Percentiles rank a stretch among this genome's conserved stretches.
phyloP scores from a whole-genome alignment of 2,888 invertebrate species.

The Ypsolopha scabrella region DNA sequence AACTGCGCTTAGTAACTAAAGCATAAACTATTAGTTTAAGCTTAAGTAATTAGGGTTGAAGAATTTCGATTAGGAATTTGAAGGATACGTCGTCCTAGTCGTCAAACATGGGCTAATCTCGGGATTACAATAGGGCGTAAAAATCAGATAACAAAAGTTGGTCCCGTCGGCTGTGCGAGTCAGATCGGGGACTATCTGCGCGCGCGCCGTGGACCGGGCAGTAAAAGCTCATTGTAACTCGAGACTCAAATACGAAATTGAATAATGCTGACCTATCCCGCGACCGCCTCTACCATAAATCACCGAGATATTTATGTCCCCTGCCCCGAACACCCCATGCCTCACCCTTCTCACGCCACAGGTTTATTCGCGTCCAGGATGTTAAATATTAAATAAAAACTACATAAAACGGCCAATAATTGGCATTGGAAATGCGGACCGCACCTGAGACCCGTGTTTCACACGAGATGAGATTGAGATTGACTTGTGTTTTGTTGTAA shows the following conservation, averaged over 20 bases:
- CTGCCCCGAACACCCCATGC: conserved; percentile 35
- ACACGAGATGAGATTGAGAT: neutral
- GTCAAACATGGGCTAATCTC: conserved; percentile 33
- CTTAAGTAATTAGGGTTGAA: neutral
- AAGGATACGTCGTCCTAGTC: conserved; percentile 7
- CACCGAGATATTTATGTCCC: conserved; percentile 69
- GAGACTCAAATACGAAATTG: conserved; percentile 70
- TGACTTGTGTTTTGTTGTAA: no score
- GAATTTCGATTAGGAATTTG: neutral
- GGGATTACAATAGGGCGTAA: conserved; percentile 39
- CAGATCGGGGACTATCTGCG: conserved; percentile 46
- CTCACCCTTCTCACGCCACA: conserved; percentile 25
- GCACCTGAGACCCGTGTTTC: neutral
- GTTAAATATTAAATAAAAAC: conserved; percentile 68
- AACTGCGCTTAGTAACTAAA: conserved; percentile 52
- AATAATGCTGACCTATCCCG: conserved; percentile 71
- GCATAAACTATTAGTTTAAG: conserved; percentile 38
- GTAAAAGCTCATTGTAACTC: conserved; percentile 68
- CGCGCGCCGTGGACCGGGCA: conserved; percentile 37
- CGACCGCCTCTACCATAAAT: conserved; percentile 67
- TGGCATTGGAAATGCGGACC: conserved; percentile 46
- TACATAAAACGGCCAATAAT: conserved; percentile 65
- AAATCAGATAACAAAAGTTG: conserved; percentile 43
- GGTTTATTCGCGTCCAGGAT: conserved; percentile 54
- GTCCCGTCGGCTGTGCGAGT: conserved; percentile 22